Base-by-base conservation (phyloP, 30 jellyfish, hydroid and myxozoan species). In the Catostylus mosaicus region DNA sequence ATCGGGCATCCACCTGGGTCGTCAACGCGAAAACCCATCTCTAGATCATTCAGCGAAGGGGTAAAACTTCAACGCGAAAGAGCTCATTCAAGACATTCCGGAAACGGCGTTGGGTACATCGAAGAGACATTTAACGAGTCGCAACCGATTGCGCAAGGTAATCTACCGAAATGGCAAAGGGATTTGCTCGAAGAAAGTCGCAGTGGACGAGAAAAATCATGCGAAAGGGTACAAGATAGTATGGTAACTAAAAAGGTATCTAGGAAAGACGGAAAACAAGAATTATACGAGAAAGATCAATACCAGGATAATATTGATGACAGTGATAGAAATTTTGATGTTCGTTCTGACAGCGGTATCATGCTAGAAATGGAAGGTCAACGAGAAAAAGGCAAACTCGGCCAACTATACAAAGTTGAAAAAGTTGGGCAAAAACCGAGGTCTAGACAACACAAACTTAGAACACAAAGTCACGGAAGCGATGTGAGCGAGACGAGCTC, bases 1-100 rank as follows among this genome's bases (percentile, higher is more conserved):
- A 19, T 4, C 14, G 31, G 37, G 9, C n/a, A 68, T 36, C 8
- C 66, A 68, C 14, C 57, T 6, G 9, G 30, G 37, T 20, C 14
- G 16, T 23, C 16, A 4, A 6, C 12, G n/a, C 59, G 31, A 7
- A 68, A 68, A 30, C 36, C 32, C 8, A 33, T 10, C 3, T 68
- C 65, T 12, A 68, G 66, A n/a, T 33, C 80, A 8, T 68, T 68
- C 34, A 68, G 80, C 36, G 80, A 68, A 35, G 80, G 80, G 23
- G 20, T 34, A 6, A 34, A 26, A 20, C 1, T 36, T 12, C 43
- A 68, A 20, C 59, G 16, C n/a, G 66, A 37, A 18, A 59, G 63
- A 50, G 2, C 5, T 9, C 24, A n/a, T n/a, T n/a, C n/a, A n/a
- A n/a, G n/a, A n/a, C n/a, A n/a, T n/a, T n/a, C n/a, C n/a, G n/a